Evolutionary conservation across 64 coral and sea anemone genomes (phyloP), one percentile per base, ranked within the genome.

Genomic region (Dendronephthya gigantea): DNA sequence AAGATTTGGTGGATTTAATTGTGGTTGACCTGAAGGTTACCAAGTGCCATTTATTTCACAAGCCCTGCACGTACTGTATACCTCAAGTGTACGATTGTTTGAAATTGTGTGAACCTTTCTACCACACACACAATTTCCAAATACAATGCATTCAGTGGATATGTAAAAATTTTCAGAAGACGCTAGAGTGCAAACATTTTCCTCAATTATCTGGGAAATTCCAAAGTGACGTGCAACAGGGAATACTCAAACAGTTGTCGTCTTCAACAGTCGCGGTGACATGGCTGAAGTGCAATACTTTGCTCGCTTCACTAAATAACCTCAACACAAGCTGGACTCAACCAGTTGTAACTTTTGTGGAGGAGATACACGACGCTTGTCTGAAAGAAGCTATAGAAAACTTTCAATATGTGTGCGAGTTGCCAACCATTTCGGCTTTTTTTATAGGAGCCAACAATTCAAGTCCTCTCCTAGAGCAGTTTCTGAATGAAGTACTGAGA

Each of bases 71-170:
- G 2, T 79, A 79, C 37, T 79, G 72, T 79, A 79, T 79, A 8
- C 36, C 72, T 4, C 72, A 79, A 79, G 72, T 79, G 15, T 79
- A 79, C 72, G 72, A 79, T 17, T 79, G 72, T 35, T 39, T 79
- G 15, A 79, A 79, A 79, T 19, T 79, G 8, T 79, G 72, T 29
- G 72, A 79, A 29, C 2, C 32, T 79, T 79, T 33, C 36, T 79
- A 79, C 36, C 36, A 6, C 0, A 14, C 36, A 39, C 9, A 79
- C 9, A 34, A 34, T 7, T 7, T 79, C 30, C 30, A 39, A 19
- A 17, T 36, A 2, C 72, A 79, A 39, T 79, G 72, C 72, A 34
- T 79, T 2, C 72, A 34, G 72, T 79, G 72, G 72, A 39, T 79
- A 15, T 0, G 27, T 79, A 79, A 79, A 29, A 34, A 79, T 79